Percentiles rank a stretch among this genome's conserved stretches.
phyloP scores from a whole-genome alignment of 2,113 vertebrate species.

The Tonatia bakeri region DNA sequence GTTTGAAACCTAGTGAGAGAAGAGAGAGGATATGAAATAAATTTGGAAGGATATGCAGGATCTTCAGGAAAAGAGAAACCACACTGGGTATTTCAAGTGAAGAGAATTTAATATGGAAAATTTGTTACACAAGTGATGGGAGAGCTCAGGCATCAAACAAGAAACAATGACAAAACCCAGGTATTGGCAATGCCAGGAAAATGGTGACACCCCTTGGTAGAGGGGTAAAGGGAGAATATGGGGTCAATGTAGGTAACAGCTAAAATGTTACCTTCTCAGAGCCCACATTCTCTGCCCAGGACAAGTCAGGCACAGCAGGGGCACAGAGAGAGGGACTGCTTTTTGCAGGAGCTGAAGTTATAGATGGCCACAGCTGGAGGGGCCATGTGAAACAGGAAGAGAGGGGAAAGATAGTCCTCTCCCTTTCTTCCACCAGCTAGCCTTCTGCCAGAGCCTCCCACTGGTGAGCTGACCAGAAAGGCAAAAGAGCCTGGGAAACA shows the following conservation, averaged over 20 bases:
- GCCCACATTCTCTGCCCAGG: neutral
- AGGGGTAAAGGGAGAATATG: neutral
- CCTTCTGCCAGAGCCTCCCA: neutral
- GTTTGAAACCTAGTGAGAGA: neutral
- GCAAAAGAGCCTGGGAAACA: neutral
- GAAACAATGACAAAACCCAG: neutral
- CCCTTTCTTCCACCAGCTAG: neutral
- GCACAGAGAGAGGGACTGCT: neutral
- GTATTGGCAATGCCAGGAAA: neutral
- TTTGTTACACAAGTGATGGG: neutral
- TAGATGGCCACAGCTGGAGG: no score
- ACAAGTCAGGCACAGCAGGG: neutral
- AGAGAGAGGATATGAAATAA: neutral
- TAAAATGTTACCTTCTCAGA: neutral
- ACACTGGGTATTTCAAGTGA: neutral
- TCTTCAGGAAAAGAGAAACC: neutral
- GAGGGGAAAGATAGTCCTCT: neutral
- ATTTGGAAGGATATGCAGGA: neutral
- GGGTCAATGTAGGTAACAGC: no score
- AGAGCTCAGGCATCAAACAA: neutral
- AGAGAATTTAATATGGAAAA: neutral
- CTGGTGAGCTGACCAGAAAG: neutral
- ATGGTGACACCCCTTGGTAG: neutral
- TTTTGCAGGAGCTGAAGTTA: neutral
- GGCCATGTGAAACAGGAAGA: neutral